phyloP scores from a whole-genome alignment of 2,113 vertebrate genomes.

The Misgurnus mizolepis region DNA sequence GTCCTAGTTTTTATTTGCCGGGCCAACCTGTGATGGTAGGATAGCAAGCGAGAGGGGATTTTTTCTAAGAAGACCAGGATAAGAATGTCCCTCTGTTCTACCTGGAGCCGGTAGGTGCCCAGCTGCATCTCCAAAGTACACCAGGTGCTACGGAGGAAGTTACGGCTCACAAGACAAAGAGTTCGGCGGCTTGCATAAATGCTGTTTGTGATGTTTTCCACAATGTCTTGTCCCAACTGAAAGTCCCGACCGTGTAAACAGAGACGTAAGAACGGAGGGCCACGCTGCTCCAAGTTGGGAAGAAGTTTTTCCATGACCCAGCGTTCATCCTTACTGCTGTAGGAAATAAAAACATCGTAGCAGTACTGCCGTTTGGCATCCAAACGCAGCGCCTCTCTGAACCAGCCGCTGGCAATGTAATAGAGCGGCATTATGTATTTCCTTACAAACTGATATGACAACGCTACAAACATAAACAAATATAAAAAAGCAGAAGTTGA shows the following conservation, averaged over 20 bases:
- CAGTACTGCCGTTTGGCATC: slow-evolving; percentile 59
- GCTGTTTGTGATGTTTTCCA: slow-evolving; percentile 75
- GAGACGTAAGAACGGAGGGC: slow-evolving; percentile 53
- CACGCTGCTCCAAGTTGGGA: slow-evolving; percentile 57
- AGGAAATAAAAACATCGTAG: slow-evolving; percentile 74
- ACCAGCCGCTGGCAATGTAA: slow-evolving; percentile 65
- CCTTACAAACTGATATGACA: slow-evolving; percentile 54
- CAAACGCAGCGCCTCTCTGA: slow-evolving; percentile 54
- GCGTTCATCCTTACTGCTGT: slow-evolving; percentile 59
- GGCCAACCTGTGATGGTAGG: too few species aligned
- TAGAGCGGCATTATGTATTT: slow-evolving; percentile 64
- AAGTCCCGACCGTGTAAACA: slow-evolving; percentile 78
- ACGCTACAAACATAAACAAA: slow-evolving; percentile 46
- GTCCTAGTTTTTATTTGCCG: too few species aligned
- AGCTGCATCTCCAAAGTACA: too few species aligned
- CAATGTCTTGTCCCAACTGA: slow-evolving; percentile 61
- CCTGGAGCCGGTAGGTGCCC: too few species aligned
- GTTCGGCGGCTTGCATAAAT: slow-evolving; percentile 73
- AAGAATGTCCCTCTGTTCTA: too few species aligned
- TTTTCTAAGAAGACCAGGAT: too few species aligned
- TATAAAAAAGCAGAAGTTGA: too few species aligned
- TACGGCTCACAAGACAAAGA: slow-evolving; percentile 15
- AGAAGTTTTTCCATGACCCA: slow-evolving; percentile 70
- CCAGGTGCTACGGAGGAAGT: too few species aligned
- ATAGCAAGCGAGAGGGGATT: too few species aligned